These are phyloP conservation scores for Neotoma lepida DNA, from an alignment of 2,113 vertebrate species.

Conservation along the genomic window DNA sequence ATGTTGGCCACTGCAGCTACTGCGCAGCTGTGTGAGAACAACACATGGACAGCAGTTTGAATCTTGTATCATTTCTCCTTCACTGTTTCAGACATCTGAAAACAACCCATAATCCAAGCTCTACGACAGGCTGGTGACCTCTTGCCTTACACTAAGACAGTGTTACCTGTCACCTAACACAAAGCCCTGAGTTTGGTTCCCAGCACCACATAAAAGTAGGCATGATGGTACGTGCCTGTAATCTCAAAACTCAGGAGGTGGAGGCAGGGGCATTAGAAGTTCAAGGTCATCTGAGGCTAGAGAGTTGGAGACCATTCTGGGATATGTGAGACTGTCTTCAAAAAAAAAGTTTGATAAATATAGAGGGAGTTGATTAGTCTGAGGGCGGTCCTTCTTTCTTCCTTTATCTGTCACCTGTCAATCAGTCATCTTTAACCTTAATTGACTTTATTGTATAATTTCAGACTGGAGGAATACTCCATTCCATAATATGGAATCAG, in stretches of 20 bases:
- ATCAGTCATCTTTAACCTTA: background rate
- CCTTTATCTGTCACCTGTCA: background rate
- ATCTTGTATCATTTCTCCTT: background rate
- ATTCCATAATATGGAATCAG: background rate
- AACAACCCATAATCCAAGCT: background rate
- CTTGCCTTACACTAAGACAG: background rate
- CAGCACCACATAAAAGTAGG: background rate
- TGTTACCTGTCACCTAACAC: background rate
- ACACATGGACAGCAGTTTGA: background rate
- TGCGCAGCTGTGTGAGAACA: background rate
- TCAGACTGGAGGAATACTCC: background rate
- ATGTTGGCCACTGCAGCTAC: background rate
- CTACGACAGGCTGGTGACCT: background rate
- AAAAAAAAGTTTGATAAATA: background rate
- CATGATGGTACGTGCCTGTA: background rate
- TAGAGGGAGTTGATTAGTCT: background rate
- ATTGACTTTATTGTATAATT: background rate
- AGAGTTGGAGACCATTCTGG: background rate
- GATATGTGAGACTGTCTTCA: background rate
- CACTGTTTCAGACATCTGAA: background rate
- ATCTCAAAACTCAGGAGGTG: background rate
- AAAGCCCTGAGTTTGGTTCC: background rate
- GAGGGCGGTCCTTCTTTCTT: background rate
- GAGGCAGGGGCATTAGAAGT: background rate
- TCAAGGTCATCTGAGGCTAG: background rate